These are phyloP conservation scores for Tragelaphus buxtoni DNA, from an alignment of 2,113 vertebrate species.

Conservation along the genomic window DNA sequence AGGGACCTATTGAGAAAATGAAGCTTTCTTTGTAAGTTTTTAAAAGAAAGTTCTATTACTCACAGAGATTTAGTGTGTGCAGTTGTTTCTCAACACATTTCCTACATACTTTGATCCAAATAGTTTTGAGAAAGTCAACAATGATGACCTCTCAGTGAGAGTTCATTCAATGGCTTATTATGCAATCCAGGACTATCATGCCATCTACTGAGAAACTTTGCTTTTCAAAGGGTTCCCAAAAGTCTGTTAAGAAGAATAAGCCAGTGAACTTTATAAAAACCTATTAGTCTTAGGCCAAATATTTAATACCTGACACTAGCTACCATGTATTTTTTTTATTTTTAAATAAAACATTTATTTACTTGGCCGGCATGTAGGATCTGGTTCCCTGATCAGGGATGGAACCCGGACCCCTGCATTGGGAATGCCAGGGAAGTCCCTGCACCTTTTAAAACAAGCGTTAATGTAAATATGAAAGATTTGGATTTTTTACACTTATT, in stretches of 20 bases:
- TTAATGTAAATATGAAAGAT: neutral
- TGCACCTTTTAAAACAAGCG: neutral
- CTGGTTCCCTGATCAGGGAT: neutral
- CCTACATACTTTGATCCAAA: neutral
- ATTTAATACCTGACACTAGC: neutral
- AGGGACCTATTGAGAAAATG: neutral
- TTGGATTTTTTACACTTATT: neutral
- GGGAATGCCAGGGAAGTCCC: neutral
- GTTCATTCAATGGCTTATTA: neutral
- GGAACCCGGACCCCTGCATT: neutral
- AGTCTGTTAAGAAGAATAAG: neutral
- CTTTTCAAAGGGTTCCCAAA: neutral
- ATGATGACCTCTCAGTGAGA: neutral
- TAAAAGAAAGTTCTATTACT: neutral
- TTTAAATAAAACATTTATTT: neutral
- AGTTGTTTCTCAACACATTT: neutral
- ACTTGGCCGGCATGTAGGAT: neutral
- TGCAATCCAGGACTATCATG: neutral
- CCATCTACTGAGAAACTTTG: neutral
- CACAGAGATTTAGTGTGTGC: neutral
- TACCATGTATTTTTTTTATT: neutral
- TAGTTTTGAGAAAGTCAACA: slow-evolving; percentile 8
- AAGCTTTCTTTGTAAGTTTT: neutral
- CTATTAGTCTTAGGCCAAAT: neutral
- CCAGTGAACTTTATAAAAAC: neutral